Conservation (phyloP, 2,113 vertebrate species). For the Oreochromis aureus region DNA sequence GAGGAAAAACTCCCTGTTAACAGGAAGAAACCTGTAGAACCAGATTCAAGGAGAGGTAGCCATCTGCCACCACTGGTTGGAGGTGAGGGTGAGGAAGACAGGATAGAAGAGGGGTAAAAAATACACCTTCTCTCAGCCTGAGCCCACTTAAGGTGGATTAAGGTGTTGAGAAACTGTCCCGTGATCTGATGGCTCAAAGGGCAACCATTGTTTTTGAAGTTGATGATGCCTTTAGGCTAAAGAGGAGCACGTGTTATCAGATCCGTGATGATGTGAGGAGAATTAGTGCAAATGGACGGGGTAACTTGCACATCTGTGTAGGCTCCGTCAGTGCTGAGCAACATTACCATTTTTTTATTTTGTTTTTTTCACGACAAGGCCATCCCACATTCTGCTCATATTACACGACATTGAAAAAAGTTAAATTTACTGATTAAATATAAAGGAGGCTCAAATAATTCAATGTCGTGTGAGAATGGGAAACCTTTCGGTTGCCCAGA, state of each 20-base stretch:
- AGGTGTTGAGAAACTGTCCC: background rate
- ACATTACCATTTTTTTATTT: background rate
- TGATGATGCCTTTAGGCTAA: background rate
- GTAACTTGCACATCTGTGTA: background rate
- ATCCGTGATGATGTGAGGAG: fast-evolving
- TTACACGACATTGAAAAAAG: background rate
- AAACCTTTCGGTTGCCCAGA: background rate
- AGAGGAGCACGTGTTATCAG: background rate
- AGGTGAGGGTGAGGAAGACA: background rate
- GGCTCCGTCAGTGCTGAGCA: background rate
- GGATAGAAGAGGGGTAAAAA: background rate
- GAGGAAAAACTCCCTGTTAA: background rate
- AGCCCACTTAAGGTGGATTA: background rate
- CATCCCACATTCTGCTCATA: background rate
- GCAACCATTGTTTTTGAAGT: background rate
- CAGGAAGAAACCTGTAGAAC: background rate
- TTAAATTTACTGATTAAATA: background rate
- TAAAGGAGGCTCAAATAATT: background rate
- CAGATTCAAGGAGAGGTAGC: background rate
- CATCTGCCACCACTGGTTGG: background rate
- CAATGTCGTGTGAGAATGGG: background rate
- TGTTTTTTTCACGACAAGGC: background rate
- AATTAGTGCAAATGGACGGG: background rate
- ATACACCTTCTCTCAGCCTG: background rate
- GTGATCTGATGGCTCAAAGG: background rate